These are phyloP conservation scores for Anagrus nilaparvatae DNA, from an alignment of 1,140 invertebrate species.

Conservation along the genomic window DNA sequence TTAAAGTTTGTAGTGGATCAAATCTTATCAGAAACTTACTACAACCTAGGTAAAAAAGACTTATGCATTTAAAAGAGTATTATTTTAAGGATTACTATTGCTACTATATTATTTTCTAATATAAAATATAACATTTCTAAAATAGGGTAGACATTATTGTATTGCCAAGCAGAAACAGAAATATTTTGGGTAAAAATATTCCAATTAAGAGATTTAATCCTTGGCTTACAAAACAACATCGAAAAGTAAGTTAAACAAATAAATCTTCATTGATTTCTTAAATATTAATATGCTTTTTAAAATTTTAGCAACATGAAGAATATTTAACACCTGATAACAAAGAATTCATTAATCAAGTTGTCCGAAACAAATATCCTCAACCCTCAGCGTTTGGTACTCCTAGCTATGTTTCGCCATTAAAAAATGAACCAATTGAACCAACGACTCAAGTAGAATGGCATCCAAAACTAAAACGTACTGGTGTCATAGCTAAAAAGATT, in stretches of 20 bases:
- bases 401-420: conserved; percentile 37
- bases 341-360: conserved; percentile 70
- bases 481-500: conserved; percentile 87
- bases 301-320: conserved; percentile 53
- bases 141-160: conserved; percentile 13
- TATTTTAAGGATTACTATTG: conserved; percentile 2
- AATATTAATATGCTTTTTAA: conserved; percentile 9
- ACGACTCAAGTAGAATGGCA: conserved; percentile 48
- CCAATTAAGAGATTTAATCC: conserved; percentile 45
- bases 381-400: conserved; percentile 34
- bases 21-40: conserved; percentile 23
- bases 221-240: conserved; percentile 46
- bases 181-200: conserved; percentile 1
- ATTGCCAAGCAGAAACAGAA: conserved; percentile 8
- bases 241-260: conserved; percentile 36
- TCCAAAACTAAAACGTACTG: conserved; percentile 55
- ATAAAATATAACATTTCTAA: conserved; percentile 16
- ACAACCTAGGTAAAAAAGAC: conserved; percentile 30
- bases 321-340: conserved; percentile 68
- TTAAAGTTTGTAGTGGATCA: conserved; percentile 19
- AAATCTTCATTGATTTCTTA: conserved; percentile 4
- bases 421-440: conserved; percentile 46
- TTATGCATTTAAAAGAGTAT: too few species aligned
- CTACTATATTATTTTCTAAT: conserved; percentile 1
- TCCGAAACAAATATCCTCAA: conserved; percentile 52